A percentile compares a stretch with the other conserved stretches of the same genome.
phyloP scores from a whole-genome alignment of 92 coral and sea anemone genomes.

The Desmophyllum pertusum region DNA sequence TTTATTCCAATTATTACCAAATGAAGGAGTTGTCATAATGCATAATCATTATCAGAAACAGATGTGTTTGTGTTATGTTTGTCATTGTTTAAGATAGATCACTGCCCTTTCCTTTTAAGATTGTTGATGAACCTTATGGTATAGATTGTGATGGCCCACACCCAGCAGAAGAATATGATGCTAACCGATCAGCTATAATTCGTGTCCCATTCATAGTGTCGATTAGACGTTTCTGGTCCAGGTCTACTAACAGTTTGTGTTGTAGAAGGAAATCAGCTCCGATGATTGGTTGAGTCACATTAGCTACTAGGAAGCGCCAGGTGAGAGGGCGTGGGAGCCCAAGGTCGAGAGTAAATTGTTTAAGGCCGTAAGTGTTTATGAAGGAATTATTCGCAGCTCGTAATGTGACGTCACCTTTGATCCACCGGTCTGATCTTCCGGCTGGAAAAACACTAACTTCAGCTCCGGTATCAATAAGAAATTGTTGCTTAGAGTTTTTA shows the following conservation, averaged over 20 bases:
- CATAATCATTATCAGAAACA: too few species aligned
- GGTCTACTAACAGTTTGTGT: slow-evolving; percentile 53
- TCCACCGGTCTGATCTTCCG: neutral
- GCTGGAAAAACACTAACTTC: slow-evolving; percentile 59
- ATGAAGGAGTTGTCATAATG: too few species aligned
- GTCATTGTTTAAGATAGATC: too few species aligned
- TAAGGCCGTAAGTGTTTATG: slow-evolving; percentile 41
- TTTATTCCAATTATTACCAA: too few species aligned
- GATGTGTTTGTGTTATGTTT: too few species aligned
- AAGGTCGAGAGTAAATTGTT: slow-evolving; percentile 38
- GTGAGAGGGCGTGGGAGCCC: slow-evolving; percentile 68
- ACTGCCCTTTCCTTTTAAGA: too few species aligned
- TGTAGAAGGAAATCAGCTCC: slow-evolving; percentile 61
- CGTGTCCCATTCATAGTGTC: slow-evolving; percentile 31
- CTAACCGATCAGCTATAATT: slow-evolving; percentile 34
- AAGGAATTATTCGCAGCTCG: slow-evolving; percentile 61
- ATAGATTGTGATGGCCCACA: too few species aligned
- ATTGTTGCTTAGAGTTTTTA: slow-evolving; percentile 44
- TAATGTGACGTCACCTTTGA: slow-evolving; percentile 21
- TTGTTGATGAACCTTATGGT: too few species aligned
- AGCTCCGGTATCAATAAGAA: slow-evolving; percentile 57
- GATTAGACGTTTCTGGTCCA: slow-evolving; percentile 41
- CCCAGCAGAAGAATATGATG: too few species aligned
- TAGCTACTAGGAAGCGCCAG: slow-evolving; percentile 50
- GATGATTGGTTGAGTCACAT: slow-evolving; percentile 45